Evolutionary conservation across 2,797 vertebrate species (phyloP).

Genomic region (Erpetoichthys calabaricus): DNA sequence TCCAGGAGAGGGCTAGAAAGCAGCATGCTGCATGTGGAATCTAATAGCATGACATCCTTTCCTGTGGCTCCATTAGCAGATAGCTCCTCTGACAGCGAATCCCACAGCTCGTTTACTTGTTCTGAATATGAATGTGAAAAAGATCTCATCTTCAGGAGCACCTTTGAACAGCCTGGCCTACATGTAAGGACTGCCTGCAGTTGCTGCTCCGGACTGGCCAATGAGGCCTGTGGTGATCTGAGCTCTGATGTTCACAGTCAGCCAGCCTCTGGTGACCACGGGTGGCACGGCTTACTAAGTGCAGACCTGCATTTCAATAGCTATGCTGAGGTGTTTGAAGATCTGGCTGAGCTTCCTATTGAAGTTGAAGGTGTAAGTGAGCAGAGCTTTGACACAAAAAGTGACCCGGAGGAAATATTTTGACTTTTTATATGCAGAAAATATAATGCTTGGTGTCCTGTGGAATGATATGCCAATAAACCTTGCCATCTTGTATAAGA

Average conservation of each 20-base stretch:
- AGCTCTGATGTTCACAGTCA: slow-evolving; percentile 11
- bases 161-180: slow-evolving; percentile 11
- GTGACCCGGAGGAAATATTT: slow-evolving; percentile 48
- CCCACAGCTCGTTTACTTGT: slow-evolving; percentile 34
- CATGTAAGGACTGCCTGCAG: too few species aligned
- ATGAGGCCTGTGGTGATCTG: too few species aligned
- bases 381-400: slow-evolving; percentile 24
- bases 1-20: slow-evolving; percentile 10
- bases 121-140: slow-evolving; percentile 30
- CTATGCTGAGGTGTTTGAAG: slow-evolving; percentile 45
- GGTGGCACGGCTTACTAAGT: slow-evolving; percentile 35
- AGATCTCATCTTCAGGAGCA: slow-evolving; percentile 19
- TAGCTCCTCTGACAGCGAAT: slow-evolving; percentile 34
- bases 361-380: slow-evolving; percentile 10
- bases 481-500: too few species aligned
- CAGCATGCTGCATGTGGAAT: background rate
- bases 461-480: too few species aligned
- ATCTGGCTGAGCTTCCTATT: slow-evolving; percentile 37
- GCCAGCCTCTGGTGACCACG: slow-evolving; percentile 18
- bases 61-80: slow-evolving; percentile 4
- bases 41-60: slow-evolving; percentile 1
- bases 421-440: slow-evolving; percentile 18
- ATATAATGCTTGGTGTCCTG: too few species aligned
- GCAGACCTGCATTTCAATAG: slow-evolving; percentile 30
- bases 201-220: too few species aligned